These are phyloP conservation scores for Drosophila pruinosa DNA, from an alignment of 1,140 invertebrate species.

Conservation along the genomic window DNA sequence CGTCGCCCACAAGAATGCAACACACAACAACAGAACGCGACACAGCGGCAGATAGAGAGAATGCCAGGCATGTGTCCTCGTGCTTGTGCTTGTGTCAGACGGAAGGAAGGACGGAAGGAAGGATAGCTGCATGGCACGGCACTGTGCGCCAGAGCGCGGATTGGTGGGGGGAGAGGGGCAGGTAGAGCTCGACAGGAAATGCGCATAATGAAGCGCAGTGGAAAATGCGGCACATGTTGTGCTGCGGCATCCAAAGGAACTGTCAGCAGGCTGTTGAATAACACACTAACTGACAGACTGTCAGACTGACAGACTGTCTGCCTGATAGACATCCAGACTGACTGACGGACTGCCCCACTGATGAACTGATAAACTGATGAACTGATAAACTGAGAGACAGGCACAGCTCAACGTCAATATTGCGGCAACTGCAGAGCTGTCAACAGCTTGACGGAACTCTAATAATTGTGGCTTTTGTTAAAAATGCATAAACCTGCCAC, in stretches of 20 bases:
- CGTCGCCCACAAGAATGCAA: conserved; percentile 41
- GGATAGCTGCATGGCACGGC: conserved; percentile 2
- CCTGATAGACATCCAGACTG: too few species aligned
- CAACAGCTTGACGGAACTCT: conserved; percentile 12
- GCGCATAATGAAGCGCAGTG: conserved; percentile 71
- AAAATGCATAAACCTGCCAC: conserved; percentile 17
- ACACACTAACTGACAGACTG: conserved; percentile 7
- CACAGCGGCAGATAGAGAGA: neutral
- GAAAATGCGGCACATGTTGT: conserved; percentile 55
- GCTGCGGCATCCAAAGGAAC: conserved; percentile 18
- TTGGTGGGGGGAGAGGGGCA: conserved; percentile 2
- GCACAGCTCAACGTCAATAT: neutral
- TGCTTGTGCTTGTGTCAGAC: conserved; percentile 1
- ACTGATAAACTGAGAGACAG: neutral
- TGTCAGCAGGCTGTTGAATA: conserved; percentile 20
- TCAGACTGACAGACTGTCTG: neutral
- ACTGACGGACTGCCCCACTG: neutral
- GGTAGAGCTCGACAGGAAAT: conserved; percentile 20
- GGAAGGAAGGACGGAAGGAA: conserved; percentile 22
- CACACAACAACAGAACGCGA: neutral
- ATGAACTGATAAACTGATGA: neutral
- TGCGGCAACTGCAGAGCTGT: conserved; percentile 6
- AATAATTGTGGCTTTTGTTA: conserved; percentile 35
- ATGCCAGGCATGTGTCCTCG: conserved; percentile 38
- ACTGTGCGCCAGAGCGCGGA: neutral